Evolutionary conservation across 2,797 vertebrate genomes (phyloP).

Genomic region (Bufotes viridis): DNA sequence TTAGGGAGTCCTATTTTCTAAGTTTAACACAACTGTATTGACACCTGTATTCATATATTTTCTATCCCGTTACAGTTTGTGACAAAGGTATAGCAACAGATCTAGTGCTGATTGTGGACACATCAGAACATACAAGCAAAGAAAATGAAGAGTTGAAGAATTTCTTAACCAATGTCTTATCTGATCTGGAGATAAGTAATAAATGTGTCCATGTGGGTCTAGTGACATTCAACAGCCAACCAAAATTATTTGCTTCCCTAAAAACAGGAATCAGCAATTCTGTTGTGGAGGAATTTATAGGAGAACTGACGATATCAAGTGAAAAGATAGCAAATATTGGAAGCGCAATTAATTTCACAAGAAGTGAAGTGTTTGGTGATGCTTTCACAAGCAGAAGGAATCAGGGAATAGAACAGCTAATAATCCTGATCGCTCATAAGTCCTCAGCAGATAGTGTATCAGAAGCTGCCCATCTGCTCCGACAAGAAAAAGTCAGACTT

Average conservation of each 20-base stretch:
- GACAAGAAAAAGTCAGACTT: constrained; percentile 54
- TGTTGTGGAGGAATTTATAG: constrained; percentile 61
- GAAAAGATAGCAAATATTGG: constrained; percentile 63
- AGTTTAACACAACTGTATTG: background rate
- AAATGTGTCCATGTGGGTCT: constrained; percentile 64
- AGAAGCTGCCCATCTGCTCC: constrained; percentile 53
- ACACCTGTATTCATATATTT: background rate
- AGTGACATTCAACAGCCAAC: constrained; percentile 58
- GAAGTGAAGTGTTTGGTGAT: constrained; percentile 58
- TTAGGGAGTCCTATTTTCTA: background rate
- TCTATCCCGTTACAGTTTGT: constrained; percentile 56
- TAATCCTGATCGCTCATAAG: constrained; percentile 66
- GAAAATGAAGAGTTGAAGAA: constrained; percentile 59
- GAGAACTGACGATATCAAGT: constrained; percentile 41
- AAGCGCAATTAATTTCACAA: constrained; percentile 63
- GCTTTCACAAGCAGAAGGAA: constrained; percentile 59
- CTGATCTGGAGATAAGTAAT: constrained; percentile 62
- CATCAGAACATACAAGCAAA: constrained; percentile 44
- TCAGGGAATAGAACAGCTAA: constrained; percentile 67
- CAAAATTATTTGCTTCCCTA: constrained; percentile 54
- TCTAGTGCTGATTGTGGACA: constrained; percentile 68
- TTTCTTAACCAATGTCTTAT: constrained; percentile 64
- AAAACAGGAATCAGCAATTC: constrained; percentile 37
- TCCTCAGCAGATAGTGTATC: constrained; percentile 61
- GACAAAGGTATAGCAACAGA: constrained; percentile 65